These are phyloP conservation scores for Philaenus spumarius DNA, from an alignment of 1,140 invertebrate genomes.

Conservation along the genomic window DNA sequence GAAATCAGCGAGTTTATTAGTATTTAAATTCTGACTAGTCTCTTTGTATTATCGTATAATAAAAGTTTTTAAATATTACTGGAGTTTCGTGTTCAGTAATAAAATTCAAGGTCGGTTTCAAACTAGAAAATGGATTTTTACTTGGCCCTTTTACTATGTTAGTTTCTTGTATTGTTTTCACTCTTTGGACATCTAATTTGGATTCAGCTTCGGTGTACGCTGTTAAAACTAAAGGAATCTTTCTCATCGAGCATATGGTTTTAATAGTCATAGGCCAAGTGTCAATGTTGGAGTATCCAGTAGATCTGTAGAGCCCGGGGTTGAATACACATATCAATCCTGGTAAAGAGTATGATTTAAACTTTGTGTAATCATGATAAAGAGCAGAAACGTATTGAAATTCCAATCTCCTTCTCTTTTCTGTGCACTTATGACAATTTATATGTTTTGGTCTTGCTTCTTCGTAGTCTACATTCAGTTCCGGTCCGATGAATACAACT, in stretches of 20 bases:
- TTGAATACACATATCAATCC: slow-evolving; percentile 64
- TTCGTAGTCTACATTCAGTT: slow-evolving; percentile 48
- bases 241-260: slow-evolving; percentile 38
- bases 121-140: slow-evolving; percentile 56
- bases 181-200: slow-evolving; percentile 48
- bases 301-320: slow-evolving; percentile 56
- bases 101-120: slow-evolving; percentile 64
- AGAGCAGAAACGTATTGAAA: slow-evolving; percentile 48
- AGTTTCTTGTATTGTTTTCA: slow-evolving; percentile 38
- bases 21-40: too few species aligned
- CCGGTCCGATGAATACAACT: slow-evolving; percentile 55
- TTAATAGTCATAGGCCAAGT: slow-evolving; percentile 57
- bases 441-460: slow-evolving; percentile 43
- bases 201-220: slow-evolving; percentile 58
- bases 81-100: slow-evolving; percentile 60
- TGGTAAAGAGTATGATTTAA: slow-evolving; percentile 42
- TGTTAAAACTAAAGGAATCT: slow-evolving; percentile 54
- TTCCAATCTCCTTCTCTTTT: slow-evolving; percentile 39
- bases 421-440: slow-evolving; percentile 44
- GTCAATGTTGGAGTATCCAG: slow-evolving; percentile 51
- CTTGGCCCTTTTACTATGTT: slow-evolving; percentile 43
- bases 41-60: slow-evolving; percentile 43
- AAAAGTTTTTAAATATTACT: slow-evolving; percentile 65
- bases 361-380: slow-evolving; percentile 51
- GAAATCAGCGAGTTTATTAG: background rate